Base-by-base conservation (phyloP, 2,888 invertebrate species). In the Coleophora flavipennella region DNA sequence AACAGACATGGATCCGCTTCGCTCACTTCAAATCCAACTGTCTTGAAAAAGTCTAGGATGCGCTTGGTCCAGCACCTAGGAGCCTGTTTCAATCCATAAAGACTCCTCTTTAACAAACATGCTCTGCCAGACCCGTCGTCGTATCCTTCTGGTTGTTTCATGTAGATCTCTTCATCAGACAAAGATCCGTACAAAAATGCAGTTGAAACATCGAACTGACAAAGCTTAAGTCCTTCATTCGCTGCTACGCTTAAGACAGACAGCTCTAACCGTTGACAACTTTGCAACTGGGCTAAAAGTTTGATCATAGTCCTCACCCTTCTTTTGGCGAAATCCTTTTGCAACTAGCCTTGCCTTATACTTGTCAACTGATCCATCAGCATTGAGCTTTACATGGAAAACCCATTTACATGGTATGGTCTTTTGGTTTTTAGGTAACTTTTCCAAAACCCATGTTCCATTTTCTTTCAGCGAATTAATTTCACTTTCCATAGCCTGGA, bases 401-500 rank as follows among this genome's bases (percentile, higher is more conserved):
- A 45, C 33, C 45, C 46, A 49, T 41, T 41, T 51, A 33, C 40
- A 43, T 12, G 39, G 35, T 32, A 50, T 49, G 8, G 49, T 36
- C 32, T 49, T 53, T 35, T 45, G 35, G 7, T 40, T 42, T 7
- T 38, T 36, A 26, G 55, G 53, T 25, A 53, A 33, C 13, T 46
- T 42, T 7, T 36, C 33, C n/a, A 55, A 35, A 6, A 41, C 44
- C 57, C 58, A 55, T 3, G 55, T 51, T 13, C 44, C 31, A 35
- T 54, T 55, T 36, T 50, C 46, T 13, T 49, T 43, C 10, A 58
- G 38, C 8, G 52, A 48, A 14, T 38, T 39, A 33, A 51, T 58
- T 14, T 58, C 60, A 34, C 44, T 40, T 27, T 53, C 35, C 48
- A 59, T 53, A 8, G 55, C 58, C 31, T 35, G 29, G 14, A 44